Evolutionary conservation across 2,113 vertebrate genomes (phyloP).

Genomic region (Ophthalmolycus amberensis): DNA sequence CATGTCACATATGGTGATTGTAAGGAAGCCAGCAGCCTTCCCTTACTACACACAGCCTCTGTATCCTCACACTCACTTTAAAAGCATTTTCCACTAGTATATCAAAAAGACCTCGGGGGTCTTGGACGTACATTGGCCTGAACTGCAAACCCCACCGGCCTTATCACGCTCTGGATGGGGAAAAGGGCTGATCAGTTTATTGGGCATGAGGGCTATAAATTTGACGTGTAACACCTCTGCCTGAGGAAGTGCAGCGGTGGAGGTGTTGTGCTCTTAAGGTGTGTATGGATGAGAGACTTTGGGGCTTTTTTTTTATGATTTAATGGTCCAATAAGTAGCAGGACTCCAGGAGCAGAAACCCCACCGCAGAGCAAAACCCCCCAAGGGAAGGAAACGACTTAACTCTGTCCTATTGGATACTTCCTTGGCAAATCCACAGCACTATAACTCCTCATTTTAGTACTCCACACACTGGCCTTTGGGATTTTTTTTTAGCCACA

Average conservation of each 20-base stretch:
- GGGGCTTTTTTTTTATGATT: slow-evolving; percentile 72
- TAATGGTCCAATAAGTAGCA: slow-evolving; percentile 75
- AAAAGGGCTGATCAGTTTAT: slow-evolving; percentile 74
- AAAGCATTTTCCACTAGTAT: slow-evolving; percentile 64
- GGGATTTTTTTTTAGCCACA: slow-evolving; percentile 18
- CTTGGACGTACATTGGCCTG: slow-evolving; percentile 70
- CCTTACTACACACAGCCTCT: slow-evolving; percentile 32
- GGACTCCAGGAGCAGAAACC: slow-evolving; percentile 51
- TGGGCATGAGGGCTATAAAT: slow-evolving; percentile 77
- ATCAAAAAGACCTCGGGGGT: slow-evolving; percentile 71
- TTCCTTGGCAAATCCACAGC: slow-evolving; percentile 52
- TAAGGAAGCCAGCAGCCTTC: slow-evolving; percentile 27
- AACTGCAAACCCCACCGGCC: slow-evolving; percentile 56
- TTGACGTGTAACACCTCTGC: slow-evolving; percentile 59
- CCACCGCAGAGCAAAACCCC: slow-evolving; percentile 41
- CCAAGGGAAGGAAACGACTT: slow-evolving; percentile 58
- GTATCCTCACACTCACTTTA: slow-evolving; percentile 67
- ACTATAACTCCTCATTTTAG: slow-evolving; percentile 47
- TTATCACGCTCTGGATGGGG: slow-evolving; percentile 67
- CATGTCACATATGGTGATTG: slow-evolving; percentile 17
- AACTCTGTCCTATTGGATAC: slow-evolving; percentile 45
- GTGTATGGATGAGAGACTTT: slow-evolving; percentile 66
- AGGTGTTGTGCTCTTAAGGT: slow-evolving; percentile 55
- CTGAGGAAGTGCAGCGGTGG: slow-evolving; percentile 60
- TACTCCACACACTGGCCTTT: neutral